Evolutionary conservation across 2,797 vertebrate species (phyloP), one percentile per base, ranked within the genome.

Genomic region (Halcyon badia): DNA sequence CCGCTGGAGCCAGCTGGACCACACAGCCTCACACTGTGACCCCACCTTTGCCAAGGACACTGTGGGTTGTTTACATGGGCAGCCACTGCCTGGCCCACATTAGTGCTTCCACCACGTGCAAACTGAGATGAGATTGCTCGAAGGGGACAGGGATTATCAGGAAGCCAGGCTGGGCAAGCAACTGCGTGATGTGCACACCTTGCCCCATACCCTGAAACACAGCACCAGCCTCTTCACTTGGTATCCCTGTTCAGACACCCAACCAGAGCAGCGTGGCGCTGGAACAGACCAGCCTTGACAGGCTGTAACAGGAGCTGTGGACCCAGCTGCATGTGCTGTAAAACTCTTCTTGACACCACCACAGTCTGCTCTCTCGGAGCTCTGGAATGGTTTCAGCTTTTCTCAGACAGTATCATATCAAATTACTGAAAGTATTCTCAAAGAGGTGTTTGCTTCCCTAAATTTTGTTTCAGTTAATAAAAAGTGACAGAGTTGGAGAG

Each of bases 331-430:
- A 73, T 25, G 83, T 51, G 37, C 89, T 90, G 89, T n/a, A 72
- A 82, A 90, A 51, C 89, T 79, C 91, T 64, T 65, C 83, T 51
- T 71, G 82, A 87, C 94, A 92, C 90, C 54, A 58, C 58, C 83
- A 41, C 71, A 35, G 90, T 14, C 94, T 84, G 87, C 83, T 69
- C 61, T 64, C 87, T 39, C 10, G 44, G 72, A 95, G 84, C 83
- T 52, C 80, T 94, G 97, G 93, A 92, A 95, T 9, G 57, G 68
- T 48, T 78, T 90, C 95, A 88, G 92, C 57, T 13, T 72, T 96
- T 96, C 95, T 85, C 96, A 97, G 96, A 96, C 94, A 69, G 87
- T 78, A 71, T 95, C 95, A 84, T 83, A 91, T 94, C 91, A 39
- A 82, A 81, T 94, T 93, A 94, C 96, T 56, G 31, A 10, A 90